Evolutionary conservation across 1,140 invertebrate species (phyloP), one percentile per base, ranked within the genome.

Genomic region (Drosophila elegans): DNA sequence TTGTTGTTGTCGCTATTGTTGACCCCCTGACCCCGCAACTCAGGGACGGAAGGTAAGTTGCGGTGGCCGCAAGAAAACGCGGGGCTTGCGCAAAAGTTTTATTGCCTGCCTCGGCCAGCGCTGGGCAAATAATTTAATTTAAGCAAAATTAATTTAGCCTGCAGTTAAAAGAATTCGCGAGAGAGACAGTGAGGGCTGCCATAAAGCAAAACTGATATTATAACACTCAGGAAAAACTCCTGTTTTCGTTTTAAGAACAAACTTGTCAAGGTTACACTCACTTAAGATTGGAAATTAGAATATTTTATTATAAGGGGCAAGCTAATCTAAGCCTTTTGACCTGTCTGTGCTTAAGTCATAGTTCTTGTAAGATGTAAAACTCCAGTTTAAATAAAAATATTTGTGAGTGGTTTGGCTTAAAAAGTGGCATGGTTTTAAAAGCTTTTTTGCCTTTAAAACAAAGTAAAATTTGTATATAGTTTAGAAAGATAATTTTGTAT

Each of bases 121-220:
- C 39, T 7, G 53, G 61, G 74, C 63, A 78, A 82, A 86, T 86
- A 86, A 88, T 86, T 82, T 78, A 64, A 78, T 82, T 82, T 78
- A 67, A 81, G 68, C 56, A 73, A 81, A 81, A 81, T 81, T 86
- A 88, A 86, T 86, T 88, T 86, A 54, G 74, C 68, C 78, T 78
- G 78, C 75, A 66, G 75, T 75, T 71, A 66, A 4, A 72, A 16
- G 68, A 72, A 72, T 72, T 72, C 66, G 55, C 59, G 34, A 59
- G 52, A 36, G 34, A 63, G 48, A 21, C 29, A 45, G 44, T 39
- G 32, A 51, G 59, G 57, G 59, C 52, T 49, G 32, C 61, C 54
- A 66, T 57, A 79, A 71, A 64, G 49, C 55, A 75, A 59, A 71
- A 86, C 83, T 88, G 79, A 82, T 86, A 88, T 79, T 88, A 16